Base-by-base conservation (phyloP, 2,888 invertebrate genomes). In the Morpho helenor region DNA sequence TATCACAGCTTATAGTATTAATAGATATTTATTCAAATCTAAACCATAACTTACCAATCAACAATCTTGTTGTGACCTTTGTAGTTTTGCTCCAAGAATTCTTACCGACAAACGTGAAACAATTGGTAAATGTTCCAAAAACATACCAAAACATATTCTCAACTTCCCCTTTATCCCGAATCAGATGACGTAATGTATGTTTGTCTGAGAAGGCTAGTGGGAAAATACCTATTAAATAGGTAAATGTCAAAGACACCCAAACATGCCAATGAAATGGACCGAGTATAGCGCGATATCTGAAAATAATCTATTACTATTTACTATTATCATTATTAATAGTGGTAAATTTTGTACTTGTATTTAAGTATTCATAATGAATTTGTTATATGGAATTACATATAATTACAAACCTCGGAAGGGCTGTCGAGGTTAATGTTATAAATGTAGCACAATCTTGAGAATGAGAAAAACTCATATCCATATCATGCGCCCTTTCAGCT, bases 101-200 rank as follows among this genome's bases (percentile, higher is more conserved):
- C 72, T 91, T 92, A 0, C 95, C 94, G 46, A 89, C 80, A 70
- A 95, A 95, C 0, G 94, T 94, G 70, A 96, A 95, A 67, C 94
- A 94, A 72, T 96, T 96, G 0, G 96, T 96, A 73, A 96, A 96
- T 48, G 96, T 96, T 6, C 96, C 96, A 70, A 96, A 96, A 56
- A 96, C 95, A 73, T 95, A 96, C 96, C 96, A 96, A 77, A 96
- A 96, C 95, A 96, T 96, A 69, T 95, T 95, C 80, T 95, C 95
- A 44, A 96, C 87, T 84, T 95, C 94, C 52, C 94, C 93, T 59
- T 94, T 94, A 67, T 94, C 93, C 46, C 93, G 90, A 40, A 95
- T 69, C 41, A 96, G 82, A 72, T 94, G 94, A 7, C 82, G 88
- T 16, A 95, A 75, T 0, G 94, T 93, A 59, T 94, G 92, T 67